Conservation (phyloP, 2,888 invertebrate genomes). For the Odontocolon sp. region DNA sequence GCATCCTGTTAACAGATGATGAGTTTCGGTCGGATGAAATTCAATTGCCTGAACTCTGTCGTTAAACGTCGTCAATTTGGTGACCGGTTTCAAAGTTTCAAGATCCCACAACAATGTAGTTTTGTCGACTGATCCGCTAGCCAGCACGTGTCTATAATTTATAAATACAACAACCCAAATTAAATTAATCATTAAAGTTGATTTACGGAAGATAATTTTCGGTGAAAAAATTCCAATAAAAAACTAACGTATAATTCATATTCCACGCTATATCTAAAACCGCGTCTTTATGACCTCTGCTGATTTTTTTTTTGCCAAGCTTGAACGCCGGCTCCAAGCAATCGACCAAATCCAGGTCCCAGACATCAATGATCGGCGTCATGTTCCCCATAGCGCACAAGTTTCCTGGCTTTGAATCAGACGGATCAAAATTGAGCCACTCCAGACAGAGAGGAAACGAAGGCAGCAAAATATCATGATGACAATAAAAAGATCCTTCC, state of each 20-base stretch:
- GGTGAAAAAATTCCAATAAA: not conserved
- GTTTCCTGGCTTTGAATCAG: conserved; percentile 88
- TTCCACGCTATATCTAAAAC: conserved; percentile 97
- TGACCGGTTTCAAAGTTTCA: conserved; percentile 89
- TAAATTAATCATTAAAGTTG: not conserved
- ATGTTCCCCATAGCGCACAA: conserved; percentile 96
- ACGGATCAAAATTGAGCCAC: conserved; percentile 94
- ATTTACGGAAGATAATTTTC: too few relatives aligned
- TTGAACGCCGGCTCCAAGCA: conserved; percentile 93
- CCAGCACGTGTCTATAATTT: conserved; percentile 89
- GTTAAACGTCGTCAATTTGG: conserved; percentile 87
- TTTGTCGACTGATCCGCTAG: conserved; percentile 96
- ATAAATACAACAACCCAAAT: not conserved
- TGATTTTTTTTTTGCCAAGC: conserved; percentile 90
- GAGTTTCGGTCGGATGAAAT: conserved; percentile 92
- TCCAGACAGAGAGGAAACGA: conserved; percentile 96
- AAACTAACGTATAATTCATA: conserved; percentile 85
- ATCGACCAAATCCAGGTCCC: conserved; percentile 97
- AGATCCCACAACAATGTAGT: conserved; percentile 96
- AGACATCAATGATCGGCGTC: conserved; percentile 96
- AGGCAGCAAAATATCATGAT: conserved; percentile 95
- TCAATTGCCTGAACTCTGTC: conserved; percentile 93
- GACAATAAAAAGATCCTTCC: conserved; percentile 94
- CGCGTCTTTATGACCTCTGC: conserved; percentile 93
- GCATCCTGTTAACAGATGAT: conserved; percentile 91